Conservation (phyloP, 1,140 invertebrate genomes). For the Xylocopa sonorina region DNA sequence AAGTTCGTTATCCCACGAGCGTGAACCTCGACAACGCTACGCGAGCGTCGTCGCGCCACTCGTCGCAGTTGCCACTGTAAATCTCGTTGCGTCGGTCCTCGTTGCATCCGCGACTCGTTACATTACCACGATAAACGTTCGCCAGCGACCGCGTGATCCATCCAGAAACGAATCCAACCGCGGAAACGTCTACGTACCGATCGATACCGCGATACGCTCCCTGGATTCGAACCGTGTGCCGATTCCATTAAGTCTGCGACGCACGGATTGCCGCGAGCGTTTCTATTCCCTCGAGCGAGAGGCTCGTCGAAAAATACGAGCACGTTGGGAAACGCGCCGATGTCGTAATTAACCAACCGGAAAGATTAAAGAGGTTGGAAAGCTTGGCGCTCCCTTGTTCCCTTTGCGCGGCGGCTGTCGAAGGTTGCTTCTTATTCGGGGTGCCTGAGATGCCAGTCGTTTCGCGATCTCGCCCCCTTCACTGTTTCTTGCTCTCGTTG, state of each 20-base stretch:
- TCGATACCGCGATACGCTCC: no score
- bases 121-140: not conserved
- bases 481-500: not conserved
- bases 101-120: no score
- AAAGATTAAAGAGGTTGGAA: constrained; percentile 58
- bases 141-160: not conserved
- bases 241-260: constrained; percentile 40
- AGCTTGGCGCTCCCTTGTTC: constrained; percentile 31
- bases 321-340: constrained; percentile 16
- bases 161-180: not conserved
- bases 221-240: no score
- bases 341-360: constrained; percentile 53
- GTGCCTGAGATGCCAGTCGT: constrained; percentile 5
- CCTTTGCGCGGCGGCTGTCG: constrained; percentile 25
- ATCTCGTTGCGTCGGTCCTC: no score
- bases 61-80: no score
- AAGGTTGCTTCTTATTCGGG: constrained; percentile 34
- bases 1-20: no score
- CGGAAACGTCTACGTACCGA: no score
- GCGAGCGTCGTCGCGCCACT: no score
- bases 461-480: not conserved
- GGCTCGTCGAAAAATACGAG: constrained; percentile 37
- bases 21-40: no score
- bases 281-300: constrained; percentile 24
- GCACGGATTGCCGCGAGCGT: constrained; percentile 17